These are phyloP conservation scores for Crocidura indochinensis DNA, from an alignment of 2,797 vertebrate species.

Conservation along the genomic window DNA sequence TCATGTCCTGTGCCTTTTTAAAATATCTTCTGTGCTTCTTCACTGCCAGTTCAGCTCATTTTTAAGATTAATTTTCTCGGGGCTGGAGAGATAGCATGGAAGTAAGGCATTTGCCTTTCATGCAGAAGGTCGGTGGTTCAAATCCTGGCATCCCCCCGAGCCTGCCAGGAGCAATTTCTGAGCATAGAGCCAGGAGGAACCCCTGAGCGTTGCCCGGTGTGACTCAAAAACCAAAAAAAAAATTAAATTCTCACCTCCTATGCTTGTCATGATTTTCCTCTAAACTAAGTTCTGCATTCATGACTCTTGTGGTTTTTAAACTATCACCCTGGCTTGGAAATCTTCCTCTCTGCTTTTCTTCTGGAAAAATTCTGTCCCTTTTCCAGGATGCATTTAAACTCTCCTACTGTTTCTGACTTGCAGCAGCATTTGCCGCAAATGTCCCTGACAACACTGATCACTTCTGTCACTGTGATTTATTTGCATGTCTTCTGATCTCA, in stretches of 20 bases:
- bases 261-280: background rate
- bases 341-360: background rate
- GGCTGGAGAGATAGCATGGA: too few relatives aligned
- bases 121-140: too few relatives aligned
- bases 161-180: too few relatives aligned
- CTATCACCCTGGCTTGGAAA: background rate
- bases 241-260: background rate
- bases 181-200: too few relatives aligned
- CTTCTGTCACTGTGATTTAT: background rate
- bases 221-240: too few relatives aligned
- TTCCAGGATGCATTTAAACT: background rate
- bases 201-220: too few relatives aligned
- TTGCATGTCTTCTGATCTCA: background rate
- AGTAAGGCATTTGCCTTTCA: too few relatives aligned
- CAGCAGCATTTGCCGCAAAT: background rate
- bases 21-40: slow-evolving; percentile 25
- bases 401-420: background rate
- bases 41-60: background rate
- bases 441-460: background rate
- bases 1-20: background rate
- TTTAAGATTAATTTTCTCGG: too few relatives aligned
- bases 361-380: background rate
- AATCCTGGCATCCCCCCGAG: too few relatives aligned
- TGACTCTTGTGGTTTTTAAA: background rate
- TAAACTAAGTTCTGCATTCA: slow-evolving; percentile 12